Conservation (phyloP, 2,888 invertebrate species). For the Alloscopus bannaensis region DNA sequence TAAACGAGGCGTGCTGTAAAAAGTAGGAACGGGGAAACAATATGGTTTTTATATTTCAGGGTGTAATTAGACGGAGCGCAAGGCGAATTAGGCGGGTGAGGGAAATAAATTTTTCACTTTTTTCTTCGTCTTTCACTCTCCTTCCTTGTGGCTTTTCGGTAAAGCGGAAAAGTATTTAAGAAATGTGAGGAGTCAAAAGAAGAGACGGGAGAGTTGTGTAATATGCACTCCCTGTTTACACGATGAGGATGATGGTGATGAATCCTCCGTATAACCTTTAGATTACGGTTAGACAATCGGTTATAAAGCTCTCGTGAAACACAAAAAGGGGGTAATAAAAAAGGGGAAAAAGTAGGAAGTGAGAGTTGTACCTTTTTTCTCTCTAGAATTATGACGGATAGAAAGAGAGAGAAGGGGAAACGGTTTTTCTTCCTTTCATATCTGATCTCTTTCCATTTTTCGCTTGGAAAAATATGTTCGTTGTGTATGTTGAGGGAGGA, state of each 20-base stretch:
- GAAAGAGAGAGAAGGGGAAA: not conserved
- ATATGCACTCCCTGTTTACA: too few relatives aligned
- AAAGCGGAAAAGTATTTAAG: conserved; percentile 19
- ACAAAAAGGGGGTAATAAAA: conserved; percentile 24
- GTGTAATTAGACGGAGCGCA: conserved; percentile 11
- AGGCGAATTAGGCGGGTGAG: not conserved
- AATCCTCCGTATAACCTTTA: conserved; percentile 2
- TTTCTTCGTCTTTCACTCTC: too few relatives aligned
- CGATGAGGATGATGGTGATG: too few relatives aligned
- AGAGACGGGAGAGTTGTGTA: too few relatives aligned
- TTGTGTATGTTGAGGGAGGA: not conserved
- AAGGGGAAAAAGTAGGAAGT: conserved; percentile 18
- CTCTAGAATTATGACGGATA: not conserved
- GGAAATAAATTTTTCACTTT: conserved; percentile 12
- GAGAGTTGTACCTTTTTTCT: conserved; percentile 22
- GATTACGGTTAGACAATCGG: conserved; percentile 13
- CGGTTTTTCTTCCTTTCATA: not conserved
- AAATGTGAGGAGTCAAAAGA: not conserved
- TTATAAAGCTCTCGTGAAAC: conserved; percentile 3
- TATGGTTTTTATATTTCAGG: not conserved
- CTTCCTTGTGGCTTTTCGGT: conserved; percentile 18
- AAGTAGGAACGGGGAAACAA: too few relatives aligned
- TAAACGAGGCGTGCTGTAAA: too few relatives aligned
- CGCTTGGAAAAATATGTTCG: conserved; percentile 7
- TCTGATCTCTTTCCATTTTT: not conserved